A percentile compares a stretch with the other conserved stretches of the same genome.
These are phyloP conservation scores for Cataglyphis altisquamis DNA, from an alignment of 2,888 invertebrate genomes.

Conservation along the genomic window DNA sequence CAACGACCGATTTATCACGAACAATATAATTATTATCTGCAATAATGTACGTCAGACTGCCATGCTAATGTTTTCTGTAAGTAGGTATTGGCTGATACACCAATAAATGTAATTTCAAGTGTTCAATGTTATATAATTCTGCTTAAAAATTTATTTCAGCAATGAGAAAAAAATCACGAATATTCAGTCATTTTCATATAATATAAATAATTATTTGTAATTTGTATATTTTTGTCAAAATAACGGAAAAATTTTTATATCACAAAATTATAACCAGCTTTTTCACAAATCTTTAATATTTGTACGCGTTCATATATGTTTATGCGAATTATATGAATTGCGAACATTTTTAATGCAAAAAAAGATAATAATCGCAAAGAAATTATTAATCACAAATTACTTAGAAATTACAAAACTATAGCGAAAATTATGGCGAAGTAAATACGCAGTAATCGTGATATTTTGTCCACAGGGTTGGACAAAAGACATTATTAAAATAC, in stretches of 20 bases:
- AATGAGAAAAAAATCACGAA: too few relatives aligned
- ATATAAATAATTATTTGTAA: neutral
- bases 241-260: neutral
- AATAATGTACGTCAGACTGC: slow-evolving; percentile 23
- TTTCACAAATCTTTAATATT: slow-evolving; percentile 4
- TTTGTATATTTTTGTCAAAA: slow-evolving; percentile 8
- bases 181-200: neutral
- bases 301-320: neutral
- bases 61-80: neutral
- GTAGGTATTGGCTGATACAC: neutral
- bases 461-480: neutral
- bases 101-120: slow-evolving; percentile 2
- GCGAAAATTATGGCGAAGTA: neutral
- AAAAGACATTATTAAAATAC: slow-evolving; percentile 7
- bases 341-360: neutral
- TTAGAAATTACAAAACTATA: neutral
- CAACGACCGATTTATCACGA: neutral
- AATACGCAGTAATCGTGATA: neutral
- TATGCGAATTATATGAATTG: neutral
- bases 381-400: slow-evolving; percentile 11
- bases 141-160: neutral
- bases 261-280: neutral
- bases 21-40: slow-evolving; percentile 4
- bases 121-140: slow-evolving; percentile 2
- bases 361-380: neutral